Base-by-base conservation (phyloP, 2,888 invertebrate species). In the Diaperis boleti region DNA sequence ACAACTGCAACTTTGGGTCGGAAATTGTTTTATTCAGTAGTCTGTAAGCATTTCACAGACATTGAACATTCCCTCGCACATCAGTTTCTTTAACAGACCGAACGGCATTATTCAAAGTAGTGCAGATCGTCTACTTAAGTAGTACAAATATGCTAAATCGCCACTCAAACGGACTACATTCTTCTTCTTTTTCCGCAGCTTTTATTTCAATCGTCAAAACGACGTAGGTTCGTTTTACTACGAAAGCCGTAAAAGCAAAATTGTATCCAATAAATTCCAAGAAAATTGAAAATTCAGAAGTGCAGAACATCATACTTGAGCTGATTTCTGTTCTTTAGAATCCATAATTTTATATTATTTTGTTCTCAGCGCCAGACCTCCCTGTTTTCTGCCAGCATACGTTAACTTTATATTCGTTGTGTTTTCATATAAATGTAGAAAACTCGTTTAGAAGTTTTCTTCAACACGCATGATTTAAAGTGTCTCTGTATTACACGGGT, bases 221-320 rank as follows among this genome's bases (percentile, higher is more conserved):
- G 52, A 29, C 44, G 31, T 31, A 31, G 63, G 50, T 59, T 67
- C 59, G 55, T 65, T 65, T 63, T 65, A 63, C 42, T 37, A 54
- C 65, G 20, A 56, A 54, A 62, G 52, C 41, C 59, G 62, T 63
- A 65, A 65, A 67, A 62, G 61, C 61, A 67, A 66, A 65, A 67
- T 65, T 67, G 65, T 67, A 65, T 65, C 57, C 63, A 63, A 67
- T 67, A 67, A 67, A 67, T 67, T 67, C 60, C 18, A 18, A 22
- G 63, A 52, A 66, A 65, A 67, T 67, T 67, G 67, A 67, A 67
- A 66, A 64, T 67, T 67, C 63, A 63, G 63, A 65, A 65, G 57
- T 65, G 63, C 63, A 63, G 63, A 65, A 65, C 67, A 65, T 65
- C 67, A 67, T 65, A 65, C 65, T 67, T 65, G 64, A 65, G 62